phyloP scores from a whole-genome alignment of 2,113 vertebrate genomes.

The Planiliza haematocheilus region DNA sequence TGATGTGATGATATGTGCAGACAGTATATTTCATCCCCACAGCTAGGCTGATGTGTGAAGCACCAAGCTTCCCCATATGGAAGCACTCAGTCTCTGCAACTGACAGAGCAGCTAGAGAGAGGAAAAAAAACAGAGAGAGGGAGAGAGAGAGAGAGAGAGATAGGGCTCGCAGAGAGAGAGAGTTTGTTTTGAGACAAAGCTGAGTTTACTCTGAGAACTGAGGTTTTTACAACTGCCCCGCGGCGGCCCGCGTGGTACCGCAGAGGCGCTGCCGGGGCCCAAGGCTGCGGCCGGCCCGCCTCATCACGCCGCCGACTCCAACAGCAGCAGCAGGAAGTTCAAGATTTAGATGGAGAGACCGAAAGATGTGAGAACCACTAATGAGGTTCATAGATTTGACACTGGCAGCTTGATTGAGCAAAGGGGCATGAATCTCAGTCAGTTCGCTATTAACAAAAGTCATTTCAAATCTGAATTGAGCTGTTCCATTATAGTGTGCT shows the following conservation, averaged over 20 bases:
- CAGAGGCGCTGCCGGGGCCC: neutral
- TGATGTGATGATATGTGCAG: slow-evolving; percentile 79
- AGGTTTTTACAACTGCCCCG: slow-evolving; percentile 44
- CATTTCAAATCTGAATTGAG: no score
- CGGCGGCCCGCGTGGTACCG: slow-evolving; percentile 32
- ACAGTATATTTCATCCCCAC: slow-evolving; percentile 72
- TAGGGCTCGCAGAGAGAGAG: slow-evolving; percentile 9
- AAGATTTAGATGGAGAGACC: slow-evolving; percentile 7
- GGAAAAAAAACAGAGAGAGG: slow-evolving; percentile 3
- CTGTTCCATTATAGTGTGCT: no score
- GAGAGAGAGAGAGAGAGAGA: slow-evolving; percentile 22
- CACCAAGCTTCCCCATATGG: slow-evolving; percentile 73
- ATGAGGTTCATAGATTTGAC: neutral
- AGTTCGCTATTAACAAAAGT: no score
- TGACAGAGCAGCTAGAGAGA: slow-evolving; percentile 44
- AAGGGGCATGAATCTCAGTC: no score
- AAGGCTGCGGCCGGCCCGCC: slow-evolving; percentile 20
- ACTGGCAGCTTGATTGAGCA: no score
- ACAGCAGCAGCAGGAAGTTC: neutral
- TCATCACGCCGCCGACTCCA: slow-evolving; percentile 23
- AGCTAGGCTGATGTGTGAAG: slow-evolving; percentile 66
- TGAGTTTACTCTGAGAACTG: slow-evolving; percentile 27
- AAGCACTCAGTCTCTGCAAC: slow-evolving; percentile 71
- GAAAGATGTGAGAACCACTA: slow-evolving; percentile 11
- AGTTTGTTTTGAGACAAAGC: slow-evolving; percentile 58